Percentiles rank a stretch among this genome's conserved stretches.
Evolutionary conservation across 2,888 invertebrate species (phyloP).

Genomic region (Morinoia aosen): DNA sequence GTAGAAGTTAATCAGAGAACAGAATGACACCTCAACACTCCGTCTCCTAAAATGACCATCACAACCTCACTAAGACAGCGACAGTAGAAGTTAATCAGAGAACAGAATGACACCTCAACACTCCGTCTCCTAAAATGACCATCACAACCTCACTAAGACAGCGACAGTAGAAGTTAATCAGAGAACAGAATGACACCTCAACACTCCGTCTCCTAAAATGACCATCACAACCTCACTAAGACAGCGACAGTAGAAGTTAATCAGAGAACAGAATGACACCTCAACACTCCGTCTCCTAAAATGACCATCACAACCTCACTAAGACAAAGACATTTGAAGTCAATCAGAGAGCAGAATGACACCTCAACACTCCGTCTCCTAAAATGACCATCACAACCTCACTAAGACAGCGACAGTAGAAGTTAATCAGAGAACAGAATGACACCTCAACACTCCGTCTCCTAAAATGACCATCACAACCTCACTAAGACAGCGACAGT

Average conservation of each 20-base stretch:
- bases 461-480: constrained; percentile 71
- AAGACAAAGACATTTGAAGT: background rate
- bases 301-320: background rate
- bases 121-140: constrained; percentile 79
- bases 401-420: no score
- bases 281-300: constrained; percentile 82
- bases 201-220: no score
- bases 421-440: no score
- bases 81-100: no score
- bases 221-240: no score
- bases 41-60: no score
- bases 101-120: constrained; percentile 71
- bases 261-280: background rate
- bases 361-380: background rate
- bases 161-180: no score
- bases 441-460: constrained; percentile 80
- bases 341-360: no score
- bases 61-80: no score
- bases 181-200: background rate
- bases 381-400: no score
- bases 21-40: background rate
- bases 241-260: no score
- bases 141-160: background rate
- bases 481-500: background rate
- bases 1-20: no score